Percentiles rank a stretch among this genome's conserved stretches.
Conservation (phyloP, 37 sponge, comb jelly and placozoan genomes). For the Trichoplax adhaerens region DNA sequence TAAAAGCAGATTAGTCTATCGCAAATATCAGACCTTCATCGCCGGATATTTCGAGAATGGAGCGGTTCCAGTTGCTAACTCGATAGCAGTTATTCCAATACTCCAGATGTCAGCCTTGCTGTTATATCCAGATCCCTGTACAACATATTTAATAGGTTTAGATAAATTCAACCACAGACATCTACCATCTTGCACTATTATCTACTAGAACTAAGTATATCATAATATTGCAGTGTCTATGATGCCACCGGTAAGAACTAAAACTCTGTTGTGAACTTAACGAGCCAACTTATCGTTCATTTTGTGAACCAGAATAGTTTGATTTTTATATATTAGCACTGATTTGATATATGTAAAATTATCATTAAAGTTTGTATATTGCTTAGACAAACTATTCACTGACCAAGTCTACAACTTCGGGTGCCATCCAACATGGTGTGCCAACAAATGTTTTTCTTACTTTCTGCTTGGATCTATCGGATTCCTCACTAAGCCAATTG, state of each 20-base stretch:
- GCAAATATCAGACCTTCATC: conserved; percentile 42
- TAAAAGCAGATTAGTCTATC: neutral
- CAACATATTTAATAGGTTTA: too few relatives aligned
- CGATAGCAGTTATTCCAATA: conserved; percentile 85
- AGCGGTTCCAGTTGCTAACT: conserved; percentile 84
- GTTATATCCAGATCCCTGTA: conserved; percentile 27
- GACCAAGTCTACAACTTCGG: conserved; percentile 89
- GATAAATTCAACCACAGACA: too few relatives aligned
- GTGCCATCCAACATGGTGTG: conserved; percentile 99
- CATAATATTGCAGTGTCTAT: too few relatives aligned
- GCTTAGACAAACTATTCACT: neutral
- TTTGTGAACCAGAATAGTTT: too few relatives aligned
- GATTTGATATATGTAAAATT: too few relatives aligned
- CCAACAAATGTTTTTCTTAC: conserved; percentile 88
- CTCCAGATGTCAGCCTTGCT: conserved; percentile 76
- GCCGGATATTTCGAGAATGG: conserved; percentile 96
- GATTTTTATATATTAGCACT: too few relatives aligned
- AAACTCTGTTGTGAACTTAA: too few relatives aligned
- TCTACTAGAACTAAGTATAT: too few relatives aligned
- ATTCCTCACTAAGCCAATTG: conserved; percentile 43
- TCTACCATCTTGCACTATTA: too few relatives aligned
- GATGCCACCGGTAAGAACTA: too few relatives aligned
- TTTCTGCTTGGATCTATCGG: conserved; percentile 24
- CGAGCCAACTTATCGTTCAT: too few relatives aligned
- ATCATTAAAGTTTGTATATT: too few relatives aligned